Conservation (phyloP, 1,140 invertebrate species). For the Hydropsyche tenuis region DNA sequence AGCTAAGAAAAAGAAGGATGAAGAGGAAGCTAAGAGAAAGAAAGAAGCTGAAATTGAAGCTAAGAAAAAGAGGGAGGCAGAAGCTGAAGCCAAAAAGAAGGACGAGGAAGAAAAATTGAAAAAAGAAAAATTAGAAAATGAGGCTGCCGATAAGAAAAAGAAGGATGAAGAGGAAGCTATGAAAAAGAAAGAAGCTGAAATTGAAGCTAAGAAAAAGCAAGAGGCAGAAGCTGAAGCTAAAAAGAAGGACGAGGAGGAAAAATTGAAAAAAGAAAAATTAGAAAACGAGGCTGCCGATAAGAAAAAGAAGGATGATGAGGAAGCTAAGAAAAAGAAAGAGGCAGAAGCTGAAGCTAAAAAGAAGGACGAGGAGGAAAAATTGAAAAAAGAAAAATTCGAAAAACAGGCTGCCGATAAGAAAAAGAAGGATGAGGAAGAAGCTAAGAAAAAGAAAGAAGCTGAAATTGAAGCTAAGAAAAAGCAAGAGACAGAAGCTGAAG, state of each 20-base stretch:
- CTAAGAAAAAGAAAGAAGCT: constrained; percentile 40
- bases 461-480: constrained; percentile 36
- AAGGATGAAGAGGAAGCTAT: not conserved
- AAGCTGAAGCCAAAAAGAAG: no score
- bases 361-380: constrained; percentile 18
- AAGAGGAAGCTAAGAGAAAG: not conserved
- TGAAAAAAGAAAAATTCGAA: no score
- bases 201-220: no score
- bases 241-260: no score
- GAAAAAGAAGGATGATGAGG: constrained; percentile 19
- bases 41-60: not conserved
- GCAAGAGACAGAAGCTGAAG: constrained; percentile 46
- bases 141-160: not conserved
- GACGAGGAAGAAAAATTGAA: constrained; percentile 12
- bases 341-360: constrained; percentile 35
- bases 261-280: no score
- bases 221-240: no score
- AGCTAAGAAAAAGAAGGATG: constrained; percentile 3
- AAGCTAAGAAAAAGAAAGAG: constrained; percentile 36
- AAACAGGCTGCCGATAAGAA: no score
- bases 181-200: constrained; percentile 10
- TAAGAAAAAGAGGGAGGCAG: no score
- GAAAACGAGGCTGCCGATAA: constrained; percentile 26
- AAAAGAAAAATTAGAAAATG: not conserved
- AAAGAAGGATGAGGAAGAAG: no score